Percentiles rank a stretch among this genome's conserved stretches.
Conservation (phyloP, 2,113 vertebrate genomes). For the Sula dactylatra region DNA sequence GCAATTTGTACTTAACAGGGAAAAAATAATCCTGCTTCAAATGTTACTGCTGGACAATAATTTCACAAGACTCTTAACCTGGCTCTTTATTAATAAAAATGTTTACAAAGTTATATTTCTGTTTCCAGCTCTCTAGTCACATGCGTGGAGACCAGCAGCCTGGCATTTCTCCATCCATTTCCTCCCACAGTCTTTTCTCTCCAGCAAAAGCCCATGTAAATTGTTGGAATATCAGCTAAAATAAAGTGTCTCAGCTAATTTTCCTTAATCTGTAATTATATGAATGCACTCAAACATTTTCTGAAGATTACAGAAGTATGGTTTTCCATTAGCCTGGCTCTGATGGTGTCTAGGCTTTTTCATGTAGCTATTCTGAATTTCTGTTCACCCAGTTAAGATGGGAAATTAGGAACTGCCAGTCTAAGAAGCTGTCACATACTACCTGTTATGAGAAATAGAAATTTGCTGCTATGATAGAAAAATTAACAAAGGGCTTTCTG, state of each 20-base stretch:
- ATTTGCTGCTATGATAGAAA: neutral
- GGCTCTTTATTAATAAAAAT: neutral
- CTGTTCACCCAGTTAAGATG: neutral
- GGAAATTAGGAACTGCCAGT: neutral
- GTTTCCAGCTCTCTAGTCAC: neutral
- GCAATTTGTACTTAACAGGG: neutral
- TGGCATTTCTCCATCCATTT: neutral
- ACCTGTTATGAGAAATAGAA: neutral
- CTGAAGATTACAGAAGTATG: neutral
- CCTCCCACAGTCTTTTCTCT: neutral
- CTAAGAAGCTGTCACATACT: neutral
- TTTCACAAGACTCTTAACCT: neutral
- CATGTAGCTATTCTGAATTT: neutral
- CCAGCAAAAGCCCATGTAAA: neutral
- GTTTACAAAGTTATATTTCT: neutral
- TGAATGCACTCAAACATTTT: neutral
- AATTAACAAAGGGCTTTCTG: neutral
- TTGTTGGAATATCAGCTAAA: neutral
- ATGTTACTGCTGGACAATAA: neutral
- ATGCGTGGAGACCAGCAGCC: neutral
- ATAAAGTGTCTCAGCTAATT: neutral
- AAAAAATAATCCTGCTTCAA: neutral
- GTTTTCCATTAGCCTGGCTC: neutral
- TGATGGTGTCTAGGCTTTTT: neutral
- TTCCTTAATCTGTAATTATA: neutral